Evolutionary conservation across 2,797 vertebrate species (phyloP).

Genomic region (Antrozous pallidus): DNA sequence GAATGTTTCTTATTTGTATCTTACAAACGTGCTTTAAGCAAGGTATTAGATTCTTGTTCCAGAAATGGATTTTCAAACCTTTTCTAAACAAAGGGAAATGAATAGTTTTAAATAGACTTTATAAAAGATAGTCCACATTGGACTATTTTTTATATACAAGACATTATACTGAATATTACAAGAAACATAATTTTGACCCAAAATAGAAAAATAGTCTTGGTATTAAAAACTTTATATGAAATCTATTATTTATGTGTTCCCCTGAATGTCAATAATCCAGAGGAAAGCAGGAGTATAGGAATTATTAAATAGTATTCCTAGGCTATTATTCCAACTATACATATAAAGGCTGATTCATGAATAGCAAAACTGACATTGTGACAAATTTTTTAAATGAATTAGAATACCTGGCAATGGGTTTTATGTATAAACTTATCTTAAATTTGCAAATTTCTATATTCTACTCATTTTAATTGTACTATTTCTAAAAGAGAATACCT

Average conservation of each 20-base stretch:
- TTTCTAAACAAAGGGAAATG: conserved; percentile 19
- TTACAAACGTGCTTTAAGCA: conserved; percentile 5
- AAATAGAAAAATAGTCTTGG: background rate
- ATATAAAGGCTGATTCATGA: background rate
- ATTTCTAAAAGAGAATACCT: background rate
- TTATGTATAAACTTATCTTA: background rate
- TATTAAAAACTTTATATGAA: background rate
- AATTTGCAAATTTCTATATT: conserved; percentile 24
- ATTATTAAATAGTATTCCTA: background rate
- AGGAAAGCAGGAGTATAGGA: background rate
- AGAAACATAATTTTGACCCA: background rate
- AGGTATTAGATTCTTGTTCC: background rate
- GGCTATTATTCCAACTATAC: background rate
- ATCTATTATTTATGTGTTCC: background rate
- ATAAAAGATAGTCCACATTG: too few species aligned
- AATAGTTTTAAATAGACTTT: background rate
- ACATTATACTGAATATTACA: background rate
- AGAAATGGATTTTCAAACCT: background rate
- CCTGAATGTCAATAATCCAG: background rate
- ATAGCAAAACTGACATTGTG: background rate
- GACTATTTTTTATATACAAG: background rate
- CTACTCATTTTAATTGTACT: background rate
- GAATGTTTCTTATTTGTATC: background rate
- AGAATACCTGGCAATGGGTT: background rate
- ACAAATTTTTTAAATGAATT: background rate